Percentiles rank a stretch among this genome's conserved stretches.
Evolutionary conservation across 37 sponge, comb jelly and placozoan species (phyloP).

Genomic region (Aphrocallistes beatrix): DNA sequence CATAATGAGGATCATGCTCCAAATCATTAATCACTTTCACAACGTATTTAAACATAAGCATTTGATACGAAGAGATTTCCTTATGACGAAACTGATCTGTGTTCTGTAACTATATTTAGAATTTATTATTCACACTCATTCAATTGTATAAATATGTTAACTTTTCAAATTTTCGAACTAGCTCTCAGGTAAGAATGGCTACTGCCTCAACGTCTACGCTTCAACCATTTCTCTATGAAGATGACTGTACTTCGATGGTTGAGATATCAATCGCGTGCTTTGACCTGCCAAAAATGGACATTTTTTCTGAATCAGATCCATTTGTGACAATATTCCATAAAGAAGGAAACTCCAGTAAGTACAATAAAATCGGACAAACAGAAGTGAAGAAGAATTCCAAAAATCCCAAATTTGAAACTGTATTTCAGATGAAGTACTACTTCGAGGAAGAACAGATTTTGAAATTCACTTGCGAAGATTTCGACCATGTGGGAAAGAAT

Average conservation of each 20-base stretch:
- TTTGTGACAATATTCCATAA: conserved; percentile 39
- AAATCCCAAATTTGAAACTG: conserved; percentile 79
- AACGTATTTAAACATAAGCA: no score
- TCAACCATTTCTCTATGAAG: neutral
- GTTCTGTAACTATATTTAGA: no score
- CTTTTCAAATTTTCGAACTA: no score
- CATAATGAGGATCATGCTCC: no score
- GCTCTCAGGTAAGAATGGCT: no score
- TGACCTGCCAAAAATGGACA: conserved; percentile 59
- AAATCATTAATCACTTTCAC: no score
- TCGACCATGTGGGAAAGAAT: conserved; percentile 30
- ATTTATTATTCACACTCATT: no score
- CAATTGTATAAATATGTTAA: no score
- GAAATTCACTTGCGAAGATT: conserved; percentile 62
- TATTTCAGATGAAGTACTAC: conserved; percentile 68
- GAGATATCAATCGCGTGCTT: conserved; percentile 63
- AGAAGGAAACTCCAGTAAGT: conserved; percentile 22
- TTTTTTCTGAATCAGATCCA: conserved; percentile 90
- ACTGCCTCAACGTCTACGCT: neutral
- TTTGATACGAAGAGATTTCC: no score
- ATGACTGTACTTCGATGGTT: conserved; percentile 38
- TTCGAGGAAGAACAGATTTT: conserved; percentile 88
- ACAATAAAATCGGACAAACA: conserved; percentile 49
- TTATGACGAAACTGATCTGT: no score
- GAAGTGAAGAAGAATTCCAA: conserved; percentile 74